These are phyloP conservation scores for Falcunculus frontatus DNA, from an alignment of 2,113 vertebrate species.

Conservation along the genomic window DNA sequence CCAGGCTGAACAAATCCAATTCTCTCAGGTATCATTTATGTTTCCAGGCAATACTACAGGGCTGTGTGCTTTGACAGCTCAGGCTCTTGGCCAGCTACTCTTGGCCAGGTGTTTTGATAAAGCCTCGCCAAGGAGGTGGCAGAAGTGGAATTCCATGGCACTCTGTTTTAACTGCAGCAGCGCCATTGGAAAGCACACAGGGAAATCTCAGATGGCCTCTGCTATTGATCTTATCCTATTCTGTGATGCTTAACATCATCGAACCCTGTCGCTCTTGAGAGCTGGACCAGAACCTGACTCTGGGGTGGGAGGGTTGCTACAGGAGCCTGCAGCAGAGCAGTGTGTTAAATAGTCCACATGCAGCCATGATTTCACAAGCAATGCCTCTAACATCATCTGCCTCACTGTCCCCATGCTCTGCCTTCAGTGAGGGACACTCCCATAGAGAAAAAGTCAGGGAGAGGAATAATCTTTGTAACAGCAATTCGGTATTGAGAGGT, in stretches of 20 bases:
- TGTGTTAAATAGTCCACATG: background rate
- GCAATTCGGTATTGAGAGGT: background rate
- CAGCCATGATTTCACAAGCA: background rate
- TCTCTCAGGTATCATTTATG: background rate
- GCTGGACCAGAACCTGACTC: background rate
- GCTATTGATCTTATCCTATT: background rate
- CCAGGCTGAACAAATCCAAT: background rate
- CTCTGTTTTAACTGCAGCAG: no score
- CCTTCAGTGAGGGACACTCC: background rate
- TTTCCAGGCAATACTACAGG: background rate
- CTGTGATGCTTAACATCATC: background rate
- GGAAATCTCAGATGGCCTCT: background rate
- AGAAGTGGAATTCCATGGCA: no score
- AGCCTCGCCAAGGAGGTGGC: no score
- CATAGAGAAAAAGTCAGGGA: background rate
- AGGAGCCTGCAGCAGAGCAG: fast-evolving
- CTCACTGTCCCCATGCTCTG: background rate
- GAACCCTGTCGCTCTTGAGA: background rate
- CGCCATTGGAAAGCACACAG: no score
- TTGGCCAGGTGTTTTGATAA: no score
- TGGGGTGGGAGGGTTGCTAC: background rate
- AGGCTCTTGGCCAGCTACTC: background rate
- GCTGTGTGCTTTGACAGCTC: background rate
- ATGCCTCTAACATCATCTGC: background rate
- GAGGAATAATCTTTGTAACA: background rate